Percentiles rank a stretch among this genome's conserved stretches.
These are phyloP conservation scores for Gallinago media DNA, from an alignment of 2,113 vertebrate genomes.

Conservation along the genomic window DNA sequence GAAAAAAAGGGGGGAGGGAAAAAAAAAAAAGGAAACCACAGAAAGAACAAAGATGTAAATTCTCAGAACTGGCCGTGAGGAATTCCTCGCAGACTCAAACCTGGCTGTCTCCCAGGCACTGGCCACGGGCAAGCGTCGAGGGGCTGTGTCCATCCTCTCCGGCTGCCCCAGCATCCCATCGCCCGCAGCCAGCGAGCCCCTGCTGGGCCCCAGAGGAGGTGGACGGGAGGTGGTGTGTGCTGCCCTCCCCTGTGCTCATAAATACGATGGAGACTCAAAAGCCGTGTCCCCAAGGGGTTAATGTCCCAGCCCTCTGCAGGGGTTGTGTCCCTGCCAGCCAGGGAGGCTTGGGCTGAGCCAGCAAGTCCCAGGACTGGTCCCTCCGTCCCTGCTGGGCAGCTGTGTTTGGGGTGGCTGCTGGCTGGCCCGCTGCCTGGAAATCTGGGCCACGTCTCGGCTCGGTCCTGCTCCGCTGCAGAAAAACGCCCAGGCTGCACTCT, in stretches of 20 bases:
- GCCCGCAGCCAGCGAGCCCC: not conserved
- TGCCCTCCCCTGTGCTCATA: not conserved
- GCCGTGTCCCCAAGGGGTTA: not conserved
- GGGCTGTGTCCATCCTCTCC: not conserved
- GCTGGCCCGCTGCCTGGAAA: not conserved
- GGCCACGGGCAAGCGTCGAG: not conserved
- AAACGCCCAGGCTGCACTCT: not conserved
- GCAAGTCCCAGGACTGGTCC: not conserved
- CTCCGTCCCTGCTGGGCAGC: not conserved
- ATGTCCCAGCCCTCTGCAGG: not conserved
- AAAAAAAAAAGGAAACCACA: not conserved
- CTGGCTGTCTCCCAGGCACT: not conserved
- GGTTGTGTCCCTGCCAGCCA: not conserved
- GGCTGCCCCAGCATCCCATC: not conserved
- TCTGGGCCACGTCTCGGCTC: not conserved
- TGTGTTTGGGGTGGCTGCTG: not conserved
- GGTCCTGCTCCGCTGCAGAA: not conserved
- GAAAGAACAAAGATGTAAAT: not conserved
- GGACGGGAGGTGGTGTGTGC: rapidly evolving
- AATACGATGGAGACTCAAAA: not conserved
- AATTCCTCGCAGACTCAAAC: not conserved
- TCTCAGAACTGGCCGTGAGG: not conserved
- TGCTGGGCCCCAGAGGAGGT: not conserved
- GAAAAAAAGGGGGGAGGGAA: not conserved
- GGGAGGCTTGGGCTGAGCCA: not conserved